phyloP scores from a whole-genome alignment of 2,888 invertebrate species.

The Xylocampa areola region DNA sequence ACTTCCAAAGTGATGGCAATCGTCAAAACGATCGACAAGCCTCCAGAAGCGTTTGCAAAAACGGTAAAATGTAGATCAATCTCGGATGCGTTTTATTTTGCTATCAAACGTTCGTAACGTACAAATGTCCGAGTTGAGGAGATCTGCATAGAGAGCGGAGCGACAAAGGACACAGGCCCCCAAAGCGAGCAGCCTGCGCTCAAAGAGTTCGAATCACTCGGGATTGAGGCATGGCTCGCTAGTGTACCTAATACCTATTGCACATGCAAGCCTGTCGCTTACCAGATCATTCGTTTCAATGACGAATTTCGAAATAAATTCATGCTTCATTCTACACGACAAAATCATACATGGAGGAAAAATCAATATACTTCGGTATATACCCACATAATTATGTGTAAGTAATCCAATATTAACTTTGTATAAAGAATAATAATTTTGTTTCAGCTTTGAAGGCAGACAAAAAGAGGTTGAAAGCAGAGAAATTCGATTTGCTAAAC shows the following conservation, averaged over 20 bases:
- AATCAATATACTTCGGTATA: no score
- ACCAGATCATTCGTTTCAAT: conserved; percentile 31
- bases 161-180: conserved; percentile 62
- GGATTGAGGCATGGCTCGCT: conserved; percentile 57
- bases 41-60: conserved; percentile 37
- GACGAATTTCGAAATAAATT: conserved; percentile 10
- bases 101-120: conserved; percentile 62
- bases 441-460: conserved; percentile 95
- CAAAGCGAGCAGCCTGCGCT: conserved; percentile 60
- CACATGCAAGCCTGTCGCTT: conserved; percentile 38
- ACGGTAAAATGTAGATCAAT: conserved; percentile 51
- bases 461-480: conserved; percentile 96
- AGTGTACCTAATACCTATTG: conserved; percentile 48
- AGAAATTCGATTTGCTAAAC: conserved; percentile 97
- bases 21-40: conserved; percentile 50
- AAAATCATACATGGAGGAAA: no score
- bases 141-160: conserved; percentile 65
- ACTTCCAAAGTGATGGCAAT: conserved; percentile 52
- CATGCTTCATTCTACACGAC: conserved; percentile 4
- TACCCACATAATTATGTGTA: no score
- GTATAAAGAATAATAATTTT: conserved; percentile 55
- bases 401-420: conserved; percentile 15
- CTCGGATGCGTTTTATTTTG: conserved; percentile 61
- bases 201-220: conserved; percentile 65
- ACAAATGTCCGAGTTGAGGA: conserved; percentile 63